Base-by-base conservation (phyloP, 2,113 vertebrate genomes). In the Pseudolaguvia tuberculata region DNA sequence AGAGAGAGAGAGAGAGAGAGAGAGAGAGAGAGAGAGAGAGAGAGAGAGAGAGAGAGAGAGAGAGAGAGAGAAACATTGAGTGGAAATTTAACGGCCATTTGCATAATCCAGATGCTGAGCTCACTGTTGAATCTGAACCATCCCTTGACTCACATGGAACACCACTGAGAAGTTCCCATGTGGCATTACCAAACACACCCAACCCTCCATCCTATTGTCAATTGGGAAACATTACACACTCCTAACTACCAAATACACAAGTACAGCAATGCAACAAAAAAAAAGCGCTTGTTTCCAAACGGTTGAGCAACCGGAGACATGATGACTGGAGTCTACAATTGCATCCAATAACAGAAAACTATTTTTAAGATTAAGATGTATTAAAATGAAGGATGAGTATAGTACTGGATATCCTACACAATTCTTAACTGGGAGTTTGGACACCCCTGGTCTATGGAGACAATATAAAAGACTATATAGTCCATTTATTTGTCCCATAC, bases 61-160 rank as follows among this genome's bases (percentile, higher is more conserved):
- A 55, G 15, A 74, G 20, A 53, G 51, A 53, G 20, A 25, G 0
- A 20, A 14, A 45, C 13, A 68, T 13, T 76, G 13, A 75, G 29
- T 18, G 39, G 48, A 75, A 81, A 68, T n/a, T 55, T 56, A n/a
- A 63, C 35, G 62, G 69, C 55, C 68, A 66, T 75, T 70, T 77
- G 70, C 39, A 51, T 42, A 65, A 15, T 69, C 15, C 23, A 63
- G 29, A 78, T 68, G 25, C 42, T 81, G 68, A 79, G 59, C 76
- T 75, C 72, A 81, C 15, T 59, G 67, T 72, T 72, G 27, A 59
- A 74, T 66, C 51, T 72, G 76, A 53, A 75, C 79, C 67, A 77
- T 72, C 76, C 72, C 53, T 52, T 78, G 72, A 75, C 79, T 78
- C 72, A 78, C 72, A 48, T 45, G 52, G 47, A n/a, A 72, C 69